Percentiles rank a stretch among this genome's conserved stretches.
Evolutionary conservation across 2,888 invertebrate genomes (phyloP).

Genomic region (Gastracanthus pulcherrimus): DNA sequence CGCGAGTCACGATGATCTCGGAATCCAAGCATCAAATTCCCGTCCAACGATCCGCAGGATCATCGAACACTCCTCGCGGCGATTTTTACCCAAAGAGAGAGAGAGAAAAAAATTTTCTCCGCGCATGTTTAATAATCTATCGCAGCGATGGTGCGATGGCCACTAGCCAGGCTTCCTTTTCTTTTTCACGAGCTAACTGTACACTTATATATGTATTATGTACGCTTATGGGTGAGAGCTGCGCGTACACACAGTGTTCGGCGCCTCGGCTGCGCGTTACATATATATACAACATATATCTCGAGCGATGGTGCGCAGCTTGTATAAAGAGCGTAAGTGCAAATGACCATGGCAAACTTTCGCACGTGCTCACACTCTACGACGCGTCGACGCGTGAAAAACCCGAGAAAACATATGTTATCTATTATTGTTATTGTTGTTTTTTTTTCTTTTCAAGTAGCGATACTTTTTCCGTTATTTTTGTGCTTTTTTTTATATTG

Average conservation of each 20-base stretch:
- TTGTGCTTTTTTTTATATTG: not conserved
- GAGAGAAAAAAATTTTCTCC: not conserved
- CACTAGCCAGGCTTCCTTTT: too few relatives aligned
- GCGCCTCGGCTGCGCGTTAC: not conserved
- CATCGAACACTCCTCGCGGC: not conserved
- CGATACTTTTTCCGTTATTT: not conserved
- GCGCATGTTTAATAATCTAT: not conserved
- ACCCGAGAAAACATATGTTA: not conserved
- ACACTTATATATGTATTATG: not conserved
- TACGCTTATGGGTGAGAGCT: not conserved
- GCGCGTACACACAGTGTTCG: not conserved
- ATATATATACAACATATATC: not conserved
- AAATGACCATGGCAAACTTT: slow-evolving; percentile 65
- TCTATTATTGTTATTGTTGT: slow-evolving; percentile 7
- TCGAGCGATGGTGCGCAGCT: not conserved
- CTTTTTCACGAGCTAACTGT: not conserved
- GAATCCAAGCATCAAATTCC: not conserved
- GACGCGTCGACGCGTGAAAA: not conserved
- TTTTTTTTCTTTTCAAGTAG: not conserved
- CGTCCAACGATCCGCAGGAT: too few relatives aligned
- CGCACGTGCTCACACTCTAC: slow-evolving; percentile 53
- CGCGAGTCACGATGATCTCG: too few relatives aligned
- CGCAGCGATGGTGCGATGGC: too few relatives aligned
- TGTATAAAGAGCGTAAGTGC: slow-evolving; percentile 59
- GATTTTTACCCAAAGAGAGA: not conserved